Evolutionary conservation across 2,888 invertebrate species (phyloP).

Genomic region (Timema podura): DNA sequence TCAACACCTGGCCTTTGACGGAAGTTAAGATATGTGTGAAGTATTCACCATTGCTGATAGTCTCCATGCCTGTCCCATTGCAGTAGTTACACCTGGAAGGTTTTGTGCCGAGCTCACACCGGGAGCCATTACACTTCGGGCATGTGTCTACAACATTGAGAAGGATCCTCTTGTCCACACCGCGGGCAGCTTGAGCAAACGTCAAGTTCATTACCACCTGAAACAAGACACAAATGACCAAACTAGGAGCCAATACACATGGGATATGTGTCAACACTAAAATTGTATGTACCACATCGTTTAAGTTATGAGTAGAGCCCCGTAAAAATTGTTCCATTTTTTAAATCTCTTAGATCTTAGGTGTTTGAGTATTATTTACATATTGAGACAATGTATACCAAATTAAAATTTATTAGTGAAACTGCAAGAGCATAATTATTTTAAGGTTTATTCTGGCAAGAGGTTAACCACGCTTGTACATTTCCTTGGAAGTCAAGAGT

Average conservation of each 20-base stretch:
- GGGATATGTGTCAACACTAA: too few relatives aligned
- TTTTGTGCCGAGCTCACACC: slow-evolving; percentile 89
- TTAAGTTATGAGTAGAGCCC: too few relatives aligned
- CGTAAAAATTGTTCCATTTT: background rate
- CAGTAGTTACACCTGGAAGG: slow-evolving; percentile 86
- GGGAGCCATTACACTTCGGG: slow-evolving; percentile 77
- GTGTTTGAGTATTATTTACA: background rate
- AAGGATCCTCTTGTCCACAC: slow-evolving; percentile 88
- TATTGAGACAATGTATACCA: too few relatives aligned
- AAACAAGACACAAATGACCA: slow-evolving; percentile 14
- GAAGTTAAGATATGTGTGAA: too few relatives aligned
- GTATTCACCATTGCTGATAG: slow-evolving; percentile 62
- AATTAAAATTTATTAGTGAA: too few relatives aligned
- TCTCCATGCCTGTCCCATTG: slow-evolving; percentile 95
- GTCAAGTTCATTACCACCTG: slow-evolving; percentile 82
- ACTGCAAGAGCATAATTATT: too few relatives aligned
- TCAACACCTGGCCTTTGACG: too few relatives aligned
- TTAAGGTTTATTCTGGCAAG: too few relatives aligned
- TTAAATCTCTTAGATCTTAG: background rate
- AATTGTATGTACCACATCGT: too few relatives aligned
- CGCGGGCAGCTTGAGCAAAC: slow-evolving; percentile 92
- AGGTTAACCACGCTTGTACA: too few relatives aligned
- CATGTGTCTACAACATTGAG: slow-evolving; percentile 93
- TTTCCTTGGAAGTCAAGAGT: too few relatives aligned
- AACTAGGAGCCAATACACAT: background rate